Evolutionary conservation across 2,888 invertebrate genomes (phyloP).

Genomic region (Callinectes sapidus): DNA sequence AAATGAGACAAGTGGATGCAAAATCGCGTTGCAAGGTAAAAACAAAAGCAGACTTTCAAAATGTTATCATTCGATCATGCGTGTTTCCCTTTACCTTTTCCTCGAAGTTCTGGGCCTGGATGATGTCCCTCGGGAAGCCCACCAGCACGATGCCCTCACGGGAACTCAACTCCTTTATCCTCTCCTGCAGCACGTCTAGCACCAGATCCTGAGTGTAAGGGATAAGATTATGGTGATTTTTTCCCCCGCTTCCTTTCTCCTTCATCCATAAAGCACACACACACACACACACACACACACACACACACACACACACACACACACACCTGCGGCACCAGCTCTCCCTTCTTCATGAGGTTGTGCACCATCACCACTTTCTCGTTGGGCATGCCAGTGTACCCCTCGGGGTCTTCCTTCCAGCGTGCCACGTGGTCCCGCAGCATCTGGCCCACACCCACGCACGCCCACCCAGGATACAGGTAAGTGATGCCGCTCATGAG

Average conservation of each 20-base stretch:
- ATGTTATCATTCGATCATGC: no score
- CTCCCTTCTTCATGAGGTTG: constrained; percentile 85
- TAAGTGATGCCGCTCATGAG: constrained; percentile 83
- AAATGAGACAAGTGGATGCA: no score
- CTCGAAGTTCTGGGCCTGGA: constrained; percentile 92
- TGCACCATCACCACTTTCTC: constrained; percentile 73
- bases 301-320: not conserved
- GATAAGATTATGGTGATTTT: not conserved
- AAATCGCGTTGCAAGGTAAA: no score
- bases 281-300: no score
- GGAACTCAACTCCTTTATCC: constrained; percentile 75
- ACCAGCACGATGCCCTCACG: constrained; percentile 90
- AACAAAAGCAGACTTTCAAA: no score
- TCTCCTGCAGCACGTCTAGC: constrained; percentile 83
- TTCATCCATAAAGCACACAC: not conserved
- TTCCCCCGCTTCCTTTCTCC: not conserved
- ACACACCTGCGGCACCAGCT: constrained; percentile 82
- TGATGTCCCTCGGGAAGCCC: constrained; percentile 93
- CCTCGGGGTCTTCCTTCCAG: constrained; percentile 79
- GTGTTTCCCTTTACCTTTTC: constrained; percentile 82
- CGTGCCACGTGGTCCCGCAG: constrained; percentile 85
- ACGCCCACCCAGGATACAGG: constrained; percentile 84
- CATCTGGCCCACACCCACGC: constrained; percentile 87
- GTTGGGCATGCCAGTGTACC: constrained; percentile 77
- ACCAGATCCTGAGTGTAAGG: constrained; percentile 82